These are phyloP conservation scores for Anguilla japonica DNA, from an alignment of 2,113 vertebrate genomes.

Conservation along the genomic window DNA sequence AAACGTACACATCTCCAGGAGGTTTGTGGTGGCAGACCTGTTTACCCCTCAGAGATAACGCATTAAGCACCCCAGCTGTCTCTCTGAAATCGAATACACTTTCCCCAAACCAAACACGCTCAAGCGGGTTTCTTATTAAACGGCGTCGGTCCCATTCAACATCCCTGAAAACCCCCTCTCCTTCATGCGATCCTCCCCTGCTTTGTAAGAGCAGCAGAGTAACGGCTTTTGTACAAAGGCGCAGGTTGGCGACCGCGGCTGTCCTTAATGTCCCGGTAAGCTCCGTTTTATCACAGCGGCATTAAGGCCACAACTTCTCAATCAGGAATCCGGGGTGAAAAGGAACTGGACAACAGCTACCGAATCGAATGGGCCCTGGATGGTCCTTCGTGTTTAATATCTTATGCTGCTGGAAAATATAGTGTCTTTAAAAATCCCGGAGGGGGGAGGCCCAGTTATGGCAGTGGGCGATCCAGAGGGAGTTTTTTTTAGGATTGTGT, in stretches of 20 bases:
- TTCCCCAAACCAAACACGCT: no score
- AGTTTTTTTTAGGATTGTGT: neutral
- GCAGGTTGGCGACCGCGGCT: neutral
- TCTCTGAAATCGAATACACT: no score
- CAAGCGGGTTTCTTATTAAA: no score
- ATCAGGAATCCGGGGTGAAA: neutral
- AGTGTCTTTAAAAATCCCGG: neutral
- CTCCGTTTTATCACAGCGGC: neutral
- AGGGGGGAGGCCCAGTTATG: neutral
- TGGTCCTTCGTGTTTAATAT: neutral
- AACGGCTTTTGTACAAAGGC: neutral
- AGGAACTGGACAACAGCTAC: neutral
- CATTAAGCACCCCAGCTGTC: no score
- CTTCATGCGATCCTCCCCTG: neutral
- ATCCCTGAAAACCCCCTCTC: neutral
- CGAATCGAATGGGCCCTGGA: neutral
- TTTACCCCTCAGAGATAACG: no score
- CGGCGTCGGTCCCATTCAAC: no score
- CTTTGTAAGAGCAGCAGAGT: no score
- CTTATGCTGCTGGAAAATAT: neutral
- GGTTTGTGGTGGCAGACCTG: no score
- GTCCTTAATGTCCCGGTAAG: neutral
- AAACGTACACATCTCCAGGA: no score
- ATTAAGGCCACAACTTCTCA: neutral
- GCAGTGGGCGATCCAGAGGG: no score